Evolutionary conservation across 2,113 vertebrate genomes (phyloP).

Genomic region (Baryphthengus martii): DNA sequence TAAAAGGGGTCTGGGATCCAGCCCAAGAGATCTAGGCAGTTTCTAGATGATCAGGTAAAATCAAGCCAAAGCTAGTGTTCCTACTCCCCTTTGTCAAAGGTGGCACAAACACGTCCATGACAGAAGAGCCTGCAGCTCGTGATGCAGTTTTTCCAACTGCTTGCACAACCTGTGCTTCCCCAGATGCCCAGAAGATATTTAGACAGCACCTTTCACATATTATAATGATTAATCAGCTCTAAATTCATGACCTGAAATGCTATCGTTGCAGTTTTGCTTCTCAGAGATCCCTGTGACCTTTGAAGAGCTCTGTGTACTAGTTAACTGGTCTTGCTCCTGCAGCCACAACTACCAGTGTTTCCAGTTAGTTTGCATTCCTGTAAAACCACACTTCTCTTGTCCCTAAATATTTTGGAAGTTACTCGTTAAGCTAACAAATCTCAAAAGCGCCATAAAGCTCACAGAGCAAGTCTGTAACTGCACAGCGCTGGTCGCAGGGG

Average conservation of each 20-base stretch:
- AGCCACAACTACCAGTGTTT: slow-evolving; percentile 25
- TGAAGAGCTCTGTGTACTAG: slow-evolving; percentile 2
- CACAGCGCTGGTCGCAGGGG: neutral
- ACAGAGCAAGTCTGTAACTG: slow-evolving; percentile 6
- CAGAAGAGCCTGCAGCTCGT: neutral
- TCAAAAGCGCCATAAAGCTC: slow-evolving; percentile 5
- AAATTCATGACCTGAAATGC: neutral
- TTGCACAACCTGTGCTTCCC: neutral
- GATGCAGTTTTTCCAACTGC: neutral
- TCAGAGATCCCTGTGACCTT: neutral
- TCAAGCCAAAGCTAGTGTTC: neutral
- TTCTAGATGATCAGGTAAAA: neutral
- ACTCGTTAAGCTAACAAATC: slow-evolving; percentile 30
- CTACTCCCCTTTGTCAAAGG: neutral
- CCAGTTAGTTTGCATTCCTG: slow-evolving; percentile 48
- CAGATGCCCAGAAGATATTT: neutral
- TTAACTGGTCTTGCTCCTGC: slow-evolving; percentile 38
- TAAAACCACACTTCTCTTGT: slow-evolving; percentile 30
- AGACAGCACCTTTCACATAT: slow-evolving; percentile 7
- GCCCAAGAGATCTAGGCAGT: neutral
- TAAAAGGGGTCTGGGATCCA: neutral
- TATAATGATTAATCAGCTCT: slow-evolving; percentile 28
- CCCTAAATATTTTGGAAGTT: slow-evolving; percentile 37
- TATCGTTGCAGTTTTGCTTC: neutral
- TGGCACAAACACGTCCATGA: neutral